Base-by-base conservation (phyloP, 2,888 invertebrate genomes). In the Ectobius pallidus region DNA sequence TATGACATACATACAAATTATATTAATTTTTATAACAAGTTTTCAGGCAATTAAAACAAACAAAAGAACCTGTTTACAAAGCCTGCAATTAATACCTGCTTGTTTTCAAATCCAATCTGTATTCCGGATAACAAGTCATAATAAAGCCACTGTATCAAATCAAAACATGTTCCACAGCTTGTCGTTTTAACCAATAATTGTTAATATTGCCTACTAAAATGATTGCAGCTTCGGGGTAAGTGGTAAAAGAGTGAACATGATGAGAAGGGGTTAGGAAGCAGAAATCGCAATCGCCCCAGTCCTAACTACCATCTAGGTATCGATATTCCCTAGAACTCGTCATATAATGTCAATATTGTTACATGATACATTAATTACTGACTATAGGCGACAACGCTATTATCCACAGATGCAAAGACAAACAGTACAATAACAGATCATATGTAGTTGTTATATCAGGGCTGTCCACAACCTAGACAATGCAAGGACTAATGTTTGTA, bases 341-440 rank as follows among this genome's bases (percentile, higher is more conserved):
- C 46, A 46, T 30, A 46, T 65, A 27, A 30, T 46, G 65, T 46
- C 46, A 65, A 46, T 65, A 65, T 65, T 65, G 30, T 46, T 65
- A 42, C 44, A 65, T 46, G 46, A 16, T 44, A 46, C 65, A 30
- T 65, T 65, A 65, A 65, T 65, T 65, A 65, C 27, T 18, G 27
- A 44, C 44, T 65, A 65, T 46, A 27, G 46, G 65, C 44, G 30
- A 65, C 27, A 44, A 65, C 44, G 25, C 44, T 46, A 65, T 46
- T 65, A 39, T 46, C 27, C 30, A 65, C 27, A 65, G 44, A 65
- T 20, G 44, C 44, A 27, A 46, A 65, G 65, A 65, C 46, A 65
- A 46, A 65, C 63, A 65, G 27, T 25, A 14, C 65, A 46, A 16
- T 44, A 32, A 58, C 18, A 30, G 58, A 30, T 58, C 30, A n/a